Percentiles rank a stretch among this genome's conserved stretches.
phyloP scores from a whole-genome alignment of 2,113 vertebrate species.

The Scophthalmus maximus region DNA sequence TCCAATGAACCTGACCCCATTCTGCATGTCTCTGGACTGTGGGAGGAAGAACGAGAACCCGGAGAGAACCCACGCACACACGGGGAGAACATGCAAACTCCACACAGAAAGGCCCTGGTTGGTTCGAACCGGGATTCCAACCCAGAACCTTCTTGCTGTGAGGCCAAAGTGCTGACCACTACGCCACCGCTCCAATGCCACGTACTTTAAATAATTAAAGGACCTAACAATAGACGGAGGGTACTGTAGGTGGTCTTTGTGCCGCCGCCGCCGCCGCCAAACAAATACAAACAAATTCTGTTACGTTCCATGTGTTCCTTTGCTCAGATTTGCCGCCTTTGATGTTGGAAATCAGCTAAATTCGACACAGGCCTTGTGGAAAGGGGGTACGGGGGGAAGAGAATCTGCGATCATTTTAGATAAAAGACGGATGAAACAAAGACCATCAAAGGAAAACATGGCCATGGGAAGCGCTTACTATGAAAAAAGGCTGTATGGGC shows the following conservation, averaged over 20 bases:
- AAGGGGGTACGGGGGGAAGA: conserved; percentile 10
- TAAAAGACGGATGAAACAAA: conserved; percentile 15
- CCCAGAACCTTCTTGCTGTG: no score
- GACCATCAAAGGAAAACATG: conserved; percentile 51
- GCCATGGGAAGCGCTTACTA: background rate
- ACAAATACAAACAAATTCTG: conserved; percentile 2
- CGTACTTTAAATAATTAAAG: conserved; percentile 50
- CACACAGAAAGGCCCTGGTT: no score
- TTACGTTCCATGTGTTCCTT: background rate
- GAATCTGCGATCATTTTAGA: conserved; percentile 32
- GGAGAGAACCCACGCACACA: no score
- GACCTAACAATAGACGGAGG: conserved; percentile 9
- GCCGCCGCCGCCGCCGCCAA: no score
- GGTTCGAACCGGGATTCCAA: no score
- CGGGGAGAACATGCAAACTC: no score
- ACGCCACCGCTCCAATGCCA: no score
- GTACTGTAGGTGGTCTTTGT: conserved; percentile 26
- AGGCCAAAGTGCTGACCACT: no score
- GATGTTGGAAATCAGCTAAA: conserved; percentile 58
- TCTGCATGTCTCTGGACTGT: no score
- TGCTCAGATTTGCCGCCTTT: conserved; percentile 49
- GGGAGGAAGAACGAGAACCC: no score
- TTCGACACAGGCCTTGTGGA: conserved; percentile 24
- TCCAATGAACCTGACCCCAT: no score
- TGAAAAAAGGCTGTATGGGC: conserved; percentile 27